Evolutionary conservation across 2,888 invertebrate genomes (phyloP).

Genomic region (Plagiodera versicolora): DNA sequence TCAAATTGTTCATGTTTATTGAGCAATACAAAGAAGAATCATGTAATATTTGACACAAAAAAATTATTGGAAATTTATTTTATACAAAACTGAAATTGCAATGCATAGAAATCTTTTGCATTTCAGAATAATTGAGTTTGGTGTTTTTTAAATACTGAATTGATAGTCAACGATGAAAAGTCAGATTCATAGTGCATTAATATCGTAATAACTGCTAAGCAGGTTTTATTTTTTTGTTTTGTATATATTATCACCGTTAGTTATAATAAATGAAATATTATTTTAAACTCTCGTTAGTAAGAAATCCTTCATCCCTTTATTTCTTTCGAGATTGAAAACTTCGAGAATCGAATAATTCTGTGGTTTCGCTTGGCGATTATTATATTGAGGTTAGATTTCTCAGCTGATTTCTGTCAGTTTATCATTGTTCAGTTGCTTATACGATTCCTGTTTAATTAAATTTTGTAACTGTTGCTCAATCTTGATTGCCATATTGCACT

Average conservation of each 20-base stretch:
- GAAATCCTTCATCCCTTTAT: too few relatives aligned
- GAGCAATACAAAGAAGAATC: neutral
- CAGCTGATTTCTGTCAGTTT: too few relatives aligned
- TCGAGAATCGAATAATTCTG: too few relatives aligned
- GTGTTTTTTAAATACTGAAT: too few relatives aligned
- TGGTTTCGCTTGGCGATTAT: too few relatives aligned
- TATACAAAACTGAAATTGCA: neutral
- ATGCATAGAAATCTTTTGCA: neutral
- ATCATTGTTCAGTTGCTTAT: too few relatives aligned
- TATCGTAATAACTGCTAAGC: slow-evolving; percentile 50
- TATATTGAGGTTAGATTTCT: too few relatives aligned
- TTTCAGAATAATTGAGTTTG: slow-evolving; percentile 20
- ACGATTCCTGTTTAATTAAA: too few relatives aligned
- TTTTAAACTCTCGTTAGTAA: too few relatives aligned
- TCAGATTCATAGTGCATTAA: slow-evolving; percentile 35
- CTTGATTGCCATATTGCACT: neutral
- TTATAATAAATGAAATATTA: slow-evolving; percentile 50
- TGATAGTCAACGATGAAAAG: too few relatives aligned
- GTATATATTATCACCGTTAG: slow-evolving; percentile 54
- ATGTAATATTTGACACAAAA: neutral
- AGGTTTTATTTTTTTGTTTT: slow-evolving; percentile 54
- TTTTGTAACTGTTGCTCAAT: neutral
- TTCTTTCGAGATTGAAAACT: too few relatives aligned
- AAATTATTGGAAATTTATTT: neutral
- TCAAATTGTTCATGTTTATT: neutral